Conservation (phyloP, 1,140 invertebrate genomes). For the Diachasmimorpha longicaudata region DNA sequence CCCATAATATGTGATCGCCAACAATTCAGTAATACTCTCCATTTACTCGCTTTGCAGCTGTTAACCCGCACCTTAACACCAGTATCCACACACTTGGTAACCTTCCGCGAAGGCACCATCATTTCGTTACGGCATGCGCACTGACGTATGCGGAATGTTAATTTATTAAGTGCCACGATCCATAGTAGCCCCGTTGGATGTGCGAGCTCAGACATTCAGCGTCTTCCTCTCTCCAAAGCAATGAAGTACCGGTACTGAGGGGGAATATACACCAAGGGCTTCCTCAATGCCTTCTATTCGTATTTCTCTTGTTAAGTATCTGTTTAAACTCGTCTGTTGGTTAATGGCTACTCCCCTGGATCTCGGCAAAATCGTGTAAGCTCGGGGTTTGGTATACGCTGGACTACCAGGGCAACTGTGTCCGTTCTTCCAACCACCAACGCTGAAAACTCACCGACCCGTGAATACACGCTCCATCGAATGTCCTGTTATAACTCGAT, state of each 20-base stretch:
- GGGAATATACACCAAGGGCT: not conserved
- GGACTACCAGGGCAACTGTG: not conserved
- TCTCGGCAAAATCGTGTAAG: not conserved
- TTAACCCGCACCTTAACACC: not conserved
- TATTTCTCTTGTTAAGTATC: conserved; percentile 1
- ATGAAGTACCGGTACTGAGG: not conserved
- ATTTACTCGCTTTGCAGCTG: not conserved
- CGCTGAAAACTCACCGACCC: conserved; percentile 1
- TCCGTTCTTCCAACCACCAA: not conserved
- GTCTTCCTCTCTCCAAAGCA: not conserved
- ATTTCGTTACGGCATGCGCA: conserved; percentile 1
- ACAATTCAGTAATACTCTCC: not conserved
- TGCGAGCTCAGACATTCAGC: not conserved
- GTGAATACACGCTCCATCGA: conserved; percentile 18
- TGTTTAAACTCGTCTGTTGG: not conserved
- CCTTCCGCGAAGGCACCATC: not conserved
- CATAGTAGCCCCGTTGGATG: not conserved
- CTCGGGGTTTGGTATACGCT: not conserved
- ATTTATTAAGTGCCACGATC: conserved; percentile 2
- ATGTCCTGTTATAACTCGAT: conserved; percentile 12
- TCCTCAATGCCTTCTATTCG: not conserved
- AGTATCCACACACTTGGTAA: not conserved
- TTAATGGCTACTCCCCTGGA: conserved; percentile 6
- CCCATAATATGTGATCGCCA: too few species aligned
- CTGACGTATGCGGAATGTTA: conserved; percentile 10